These are phyloP conservation scores for Proteles cristata DNA, from an alignment of 2,113 vertebrate genomes.

Conservation along the genomic window DNA sequence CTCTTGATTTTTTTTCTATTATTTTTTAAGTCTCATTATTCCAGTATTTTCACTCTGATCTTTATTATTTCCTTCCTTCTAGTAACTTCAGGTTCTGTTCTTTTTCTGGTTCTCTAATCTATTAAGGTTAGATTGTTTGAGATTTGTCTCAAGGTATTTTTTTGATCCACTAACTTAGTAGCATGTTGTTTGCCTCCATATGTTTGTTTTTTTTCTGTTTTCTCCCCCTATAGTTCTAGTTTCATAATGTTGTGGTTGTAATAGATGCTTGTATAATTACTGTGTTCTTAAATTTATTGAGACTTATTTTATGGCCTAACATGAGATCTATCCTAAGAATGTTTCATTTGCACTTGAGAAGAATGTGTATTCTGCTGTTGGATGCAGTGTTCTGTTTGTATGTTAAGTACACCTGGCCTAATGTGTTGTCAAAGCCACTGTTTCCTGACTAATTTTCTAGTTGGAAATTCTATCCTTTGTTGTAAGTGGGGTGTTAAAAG, in stretches of 20 bases:
- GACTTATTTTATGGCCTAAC: neutral
- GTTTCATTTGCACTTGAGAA: neutral
- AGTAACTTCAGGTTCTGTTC: too few relatives aligned
- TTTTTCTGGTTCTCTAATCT: too few relatives aligned
- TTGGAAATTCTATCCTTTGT: neutral
- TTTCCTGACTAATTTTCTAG: neutral
- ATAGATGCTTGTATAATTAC: neutral
- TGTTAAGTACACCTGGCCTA: neutral
- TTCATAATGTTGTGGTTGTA: neutral
- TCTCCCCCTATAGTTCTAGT: neutral
- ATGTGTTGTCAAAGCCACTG: neutral
- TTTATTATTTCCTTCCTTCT: too few relatives aligned
- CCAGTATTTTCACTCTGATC: too few relatives aligned
- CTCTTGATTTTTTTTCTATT: too few relatives aligned
- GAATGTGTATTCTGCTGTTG: neutral
- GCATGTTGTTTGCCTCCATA: neutral
- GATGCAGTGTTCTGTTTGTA: neutral
- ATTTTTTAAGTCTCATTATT: too few relatives aligned
- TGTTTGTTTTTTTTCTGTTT: neutral
- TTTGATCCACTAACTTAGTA: neutral
- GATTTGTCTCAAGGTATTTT: neutral
- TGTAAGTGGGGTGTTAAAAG: neutral
- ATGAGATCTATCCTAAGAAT: neutral
- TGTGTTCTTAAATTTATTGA: neutral
- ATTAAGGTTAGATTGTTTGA: too few relatives aligned